Conservation (phyloP, 2,888 invertebrate species). For the Agrilus biguttatus region DNA sequence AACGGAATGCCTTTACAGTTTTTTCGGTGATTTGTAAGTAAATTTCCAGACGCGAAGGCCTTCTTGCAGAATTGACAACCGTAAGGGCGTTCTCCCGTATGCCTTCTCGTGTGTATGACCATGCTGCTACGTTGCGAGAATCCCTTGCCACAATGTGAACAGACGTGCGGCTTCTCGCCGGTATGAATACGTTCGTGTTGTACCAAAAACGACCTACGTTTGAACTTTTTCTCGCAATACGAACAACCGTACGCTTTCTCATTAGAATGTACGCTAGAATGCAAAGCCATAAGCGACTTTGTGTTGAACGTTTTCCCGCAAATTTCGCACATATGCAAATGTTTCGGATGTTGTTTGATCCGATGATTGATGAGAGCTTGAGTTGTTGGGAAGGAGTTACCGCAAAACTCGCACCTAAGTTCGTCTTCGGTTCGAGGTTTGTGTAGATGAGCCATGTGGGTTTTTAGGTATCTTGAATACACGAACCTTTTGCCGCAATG, state of each 20-base stretch:
- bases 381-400: background rate
- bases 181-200: constrained; percentile 27
- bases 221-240: constrained; percentile 22
- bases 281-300: constrained; percentile 19
- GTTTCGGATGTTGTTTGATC: constrained; percentile 2
- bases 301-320: constrained; percentile 22
- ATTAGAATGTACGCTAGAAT: constrained; percentile 19
- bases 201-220: constrained; percentile 19
- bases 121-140: constrained; percentile 24
- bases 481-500: constrained; percentile 35
- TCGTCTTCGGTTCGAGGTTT: background rate
- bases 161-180: constrained; percentile 20
- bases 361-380: background rate
- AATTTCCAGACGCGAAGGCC: constrained; percentile 17
- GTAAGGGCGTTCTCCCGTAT: constrained; percentile 34
- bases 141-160: constrained; percentile 25
- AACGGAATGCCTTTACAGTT: constrained; percentile 19
- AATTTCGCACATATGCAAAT: constrained; percentile 19
- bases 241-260: constrained; percentile 21
- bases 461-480: constrained; percentile 16
- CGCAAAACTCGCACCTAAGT: background rate
- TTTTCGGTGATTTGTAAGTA: constrained; percentile 15
- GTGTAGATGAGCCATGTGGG: background rate
- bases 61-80: constrained; percentile 28
- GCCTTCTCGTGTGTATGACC: constrained; percentile 21